These are phyloP conservation scores for Percopsis omiscomaycus DNA, from an alignment of 2,797 vertebrate species.

Conservation along the genomic window DNA sequence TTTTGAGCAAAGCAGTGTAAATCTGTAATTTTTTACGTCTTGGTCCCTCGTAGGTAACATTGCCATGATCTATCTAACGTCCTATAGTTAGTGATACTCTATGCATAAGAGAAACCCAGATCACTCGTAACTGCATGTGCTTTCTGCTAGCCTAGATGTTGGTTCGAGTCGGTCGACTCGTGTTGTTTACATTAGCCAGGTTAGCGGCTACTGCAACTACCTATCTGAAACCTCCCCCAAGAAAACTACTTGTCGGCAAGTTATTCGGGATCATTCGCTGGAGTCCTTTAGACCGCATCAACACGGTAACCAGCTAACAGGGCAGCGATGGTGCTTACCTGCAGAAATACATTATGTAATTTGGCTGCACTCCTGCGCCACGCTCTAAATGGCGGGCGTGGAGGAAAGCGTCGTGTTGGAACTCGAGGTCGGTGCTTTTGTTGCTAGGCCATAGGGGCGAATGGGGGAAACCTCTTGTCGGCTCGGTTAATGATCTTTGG, in stretches of 20 bases:
- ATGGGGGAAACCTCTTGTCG: slow-evolving; percentile 26
- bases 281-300: rapidly evolving
- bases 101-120: background rate
- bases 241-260: slow-evolving; percentile 24
- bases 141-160: slow-evolving; percentile 35
- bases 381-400: slow-evolving; percentile 68
- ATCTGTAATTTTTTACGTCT: background rate
- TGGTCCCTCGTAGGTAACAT: background rate
- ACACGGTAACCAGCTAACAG: rapidly evolving
- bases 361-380: slow-evolving; percentile 38
- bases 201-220: slow-evolving; percentile 42
- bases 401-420: slow-evolving; percentile 42
- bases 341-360: slow-evolving; percentile 2
- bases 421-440: slow-evolving; percentile 69
- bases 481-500: slow-evolving; percentile 12
- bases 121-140: slow-evolving; percentile 62
- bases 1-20: slow-evolving; percentile 20
- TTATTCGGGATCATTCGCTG: background rate
- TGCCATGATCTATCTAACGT: background rate
- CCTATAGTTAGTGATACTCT: background rate
- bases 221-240: slow-evolving; percentile 23
- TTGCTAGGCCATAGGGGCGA: slow-evolving; percentile 59
- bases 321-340: slow-evolving; percentile 27
- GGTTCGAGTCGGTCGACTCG: slow-evolving; percentile 41
- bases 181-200: slow-evolving; percentile 78